These are phyloP conservation scores for Mionectes macconnelli DNA, from an alignment of 2,113 vertebrate genomes.

Conservation along the genomic window DNA sequence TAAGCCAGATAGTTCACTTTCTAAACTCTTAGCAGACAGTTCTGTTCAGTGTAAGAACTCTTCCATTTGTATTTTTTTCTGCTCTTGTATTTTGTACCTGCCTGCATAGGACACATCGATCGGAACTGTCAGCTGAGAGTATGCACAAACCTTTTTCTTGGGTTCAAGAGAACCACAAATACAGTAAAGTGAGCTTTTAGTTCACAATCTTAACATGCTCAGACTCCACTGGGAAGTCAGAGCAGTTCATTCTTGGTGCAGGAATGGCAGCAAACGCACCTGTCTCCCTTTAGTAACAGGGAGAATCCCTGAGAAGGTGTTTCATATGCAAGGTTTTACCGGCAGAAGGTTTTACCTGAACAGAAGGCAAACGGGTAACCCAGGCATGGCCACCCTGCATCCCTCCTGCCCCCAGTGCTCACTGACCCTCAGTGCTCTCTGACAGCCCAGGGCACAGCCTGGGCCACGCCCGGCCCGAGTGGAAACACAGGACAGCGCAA, in stretches of 20 bases:
- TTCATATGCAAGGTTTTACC: background rate
- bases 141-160: background rate
- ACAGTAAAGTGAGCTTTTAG: background rate
- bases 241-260: background rate
- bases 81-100: background rate
- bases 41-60: background rate
- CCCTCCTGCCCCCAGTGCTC: background rate
- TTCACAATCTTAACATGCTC: background rate
- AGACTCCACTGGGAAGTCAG: background rate
- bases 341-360: background rate
- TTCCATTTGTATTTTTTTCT: background rate
- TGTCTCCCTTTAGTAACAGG: fast-evolving
- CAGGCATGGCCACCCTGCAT: background rate
- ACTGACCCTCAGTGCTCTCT: background rate
- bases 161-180: no score
- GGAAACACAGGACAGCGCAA: background rate
- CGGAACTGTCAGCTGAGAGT: background rate
- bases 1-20: background rate
- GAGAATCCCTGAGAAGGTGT: background rate
- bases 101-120: background rate
- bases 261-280: background rate
- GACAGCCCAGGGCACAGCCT: fast-evolving
- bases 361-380: background rate
- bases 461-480: background rate
- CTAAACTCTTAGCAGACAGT: background rate